Evolutionary conservation across 2,113 vertebrate genomes (phyloP).

Genomic region (Helogale parvula): DNA sequence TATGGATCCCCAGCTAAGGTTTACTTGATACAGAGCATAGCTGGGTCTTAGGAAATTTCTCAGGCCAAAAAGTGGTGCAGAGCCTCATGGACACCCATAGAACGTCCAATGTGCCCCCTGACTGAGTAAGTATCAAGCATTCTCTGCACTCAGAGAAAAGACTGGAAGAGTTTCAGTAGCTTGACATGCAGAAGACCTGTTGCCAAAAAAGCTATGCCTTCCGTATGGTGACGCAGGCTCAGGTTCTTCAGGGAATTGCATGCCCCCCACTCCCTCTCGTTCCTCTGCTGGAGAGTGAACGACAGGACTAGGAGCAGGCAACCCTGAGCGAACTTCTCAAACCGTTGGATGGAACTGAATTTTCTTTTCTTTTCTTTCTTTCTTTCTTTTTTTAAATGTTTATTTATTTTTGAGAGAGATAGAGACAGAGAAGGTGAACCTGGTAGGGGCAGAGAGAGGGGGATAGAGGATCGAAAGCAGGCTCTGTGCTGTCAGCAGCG

Average conservation of each 20-base stretch:
- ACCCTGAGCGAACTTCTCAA: not conserved
- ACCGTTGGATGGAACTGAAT: not conserved
- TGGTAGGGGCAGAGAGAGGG: no score
- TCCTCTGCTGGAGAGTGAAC: not conserved
- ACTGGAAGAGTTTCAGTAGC: not conserved
- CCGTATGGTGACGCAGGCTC: not conserved
- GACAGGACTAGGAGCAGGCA: not conserved
- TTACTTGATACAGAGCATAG: not conserved
- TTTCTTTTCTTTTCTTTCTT: no score
- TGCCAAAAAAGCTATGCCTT: not conserved
- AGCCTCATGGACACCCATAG: rapidly evolving
- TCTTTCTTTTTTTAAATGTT: no score
- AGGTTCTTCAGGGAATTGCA: not conserved
- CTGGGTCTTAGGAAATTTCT: not conserved
- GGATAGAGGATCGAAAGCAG: no score
- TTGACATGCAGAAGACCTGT: not conserved
- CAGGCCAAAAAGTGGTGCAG: not conserved
- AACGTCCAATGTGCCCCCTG: not conserved
- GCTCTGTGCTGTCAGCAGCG: no score
- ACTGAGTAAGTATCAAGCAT: not conserved
- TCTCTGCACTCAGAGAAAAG: not conserved
- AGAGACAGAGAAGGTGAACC: no score
- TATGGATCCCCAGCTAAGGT: no score
- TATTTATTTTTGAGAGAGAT: no score
- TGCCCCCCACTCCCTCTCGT: no score